A percentile compares a stretch with the other conserved stretches of the same genome.
Conservation (phyloP, 2,888 invertebrate species). For the Cecidostiba fungosa region DNA sequence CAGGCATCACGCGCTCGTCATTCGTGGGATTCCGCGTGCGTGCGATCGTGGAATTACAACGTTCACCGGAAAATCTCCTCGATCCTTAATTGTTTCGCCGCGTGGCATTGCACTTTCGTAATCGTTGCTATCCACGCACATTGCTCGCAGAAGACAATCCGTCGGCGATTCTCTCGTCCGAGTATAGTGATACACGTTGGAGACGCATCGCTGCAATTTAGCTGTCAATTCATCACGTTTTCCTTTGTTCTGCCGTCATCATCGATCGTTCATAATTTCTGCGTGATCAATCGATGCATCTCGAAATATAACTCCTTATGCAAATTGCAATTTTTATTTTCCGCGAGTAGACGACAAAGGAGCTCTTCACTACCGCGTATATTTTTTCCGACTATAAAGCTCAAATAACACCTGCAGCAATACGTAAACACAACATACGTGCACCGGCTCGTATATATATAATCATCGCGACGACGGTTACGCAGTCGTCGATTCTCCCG, state of each 20-base stretch:
- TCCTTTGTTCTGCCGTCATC: not conserved
- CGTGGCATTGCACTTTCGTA: conserved; percentile 24
- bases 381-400: not conserved
- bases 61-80: conserved; percentile 25
- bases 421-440: not conserved
- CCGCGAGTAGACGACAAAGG: not conserved
- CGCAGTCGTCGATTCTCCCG: conserved; percentile 20
- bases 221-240: not conserved
- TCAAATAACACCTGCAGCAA: not conserved
- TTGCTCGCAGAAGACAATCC: not conserved
- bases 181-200: not conserved
- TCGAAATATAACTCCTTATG: not conserved
- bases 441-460: not conserved
- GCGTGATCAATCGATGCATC: no score
- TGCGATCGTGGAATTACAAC: conserved; percentile 19
- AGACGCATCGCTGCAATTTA: not conserved
- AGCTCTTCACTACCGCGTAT: no score
- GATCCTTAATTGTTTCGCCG: conserved; percentile 29
- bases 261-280: no score
- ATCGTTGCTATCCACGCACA: conserved; percentile 26
- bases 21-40: not conserved
- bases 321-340: not conserved
- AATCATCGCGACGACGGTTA: conserved; percentile 15
- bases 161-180: not conserved
- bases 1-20: not conserved